phyloP scores from a whole-genome alignment of 1,140 invertebrate genomes.

The Hesperophylax magnus region DNA sequence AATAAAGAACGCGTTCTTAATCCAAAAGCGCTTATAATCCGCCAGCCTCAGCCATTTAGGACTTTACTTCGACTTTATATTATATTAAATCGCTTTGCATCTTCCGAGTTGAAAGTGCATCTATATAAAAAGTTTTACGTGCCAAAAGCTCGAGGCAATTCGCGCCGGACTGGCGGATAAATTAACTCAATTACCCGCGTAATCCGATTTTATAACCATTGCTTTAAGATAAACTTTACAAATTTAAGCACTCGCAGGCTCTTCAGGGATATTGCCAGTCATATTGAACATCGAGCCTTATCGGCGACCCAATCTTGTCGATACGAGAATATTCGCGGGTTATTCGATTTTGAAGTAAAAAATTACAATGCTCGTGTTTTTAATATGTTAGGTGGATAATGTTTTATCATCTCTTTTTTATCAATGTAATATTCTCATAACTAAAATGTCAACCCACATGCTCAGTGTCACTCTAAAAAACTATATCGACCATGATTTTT shows the following conservation, averaged over 20 bases:
- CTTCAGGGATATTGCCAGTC: not conserved
- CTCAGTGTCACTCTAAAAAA: no score
- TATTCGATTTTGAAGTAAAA: no score
- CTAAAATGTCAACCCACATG: no score
- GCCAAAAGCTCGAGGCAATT: not conserved
- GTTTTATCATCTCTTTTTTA: no score
- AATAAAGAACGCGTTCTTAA: no score
- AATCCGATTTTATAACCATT: constrained; percentile 18
- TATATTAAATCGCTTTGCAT: not conserved
- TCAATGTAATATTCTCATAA: no score
- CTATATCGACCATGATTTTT: no score
- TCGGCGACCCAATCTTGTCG: not conserved
- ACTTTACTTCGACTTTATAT: not conserved
- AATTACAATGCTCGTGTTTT: no score
- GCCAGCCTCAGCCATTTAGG: not conserved
- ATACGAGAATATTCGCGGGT: no score
- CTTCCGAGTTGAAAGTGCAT: not conserved
- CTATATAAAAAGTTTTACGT: constrained; percentile 12
- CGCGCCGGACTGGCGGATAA: not conserved
- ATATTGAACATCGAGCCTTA: not conserved
- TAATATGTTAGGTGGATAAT: no score
- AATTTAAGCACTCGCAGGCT: not conserved
- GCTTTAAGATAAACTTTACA: constrained; percentile 2
- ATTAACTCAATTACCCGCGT: constrained; percentile 1
- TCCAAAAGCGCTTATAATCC: not conserved